These are phyloP conservation scores for Empidonax alnorum DNA, from an alignment of 2,113 vertebrate species.

Conservation along the genomic window DNA sequence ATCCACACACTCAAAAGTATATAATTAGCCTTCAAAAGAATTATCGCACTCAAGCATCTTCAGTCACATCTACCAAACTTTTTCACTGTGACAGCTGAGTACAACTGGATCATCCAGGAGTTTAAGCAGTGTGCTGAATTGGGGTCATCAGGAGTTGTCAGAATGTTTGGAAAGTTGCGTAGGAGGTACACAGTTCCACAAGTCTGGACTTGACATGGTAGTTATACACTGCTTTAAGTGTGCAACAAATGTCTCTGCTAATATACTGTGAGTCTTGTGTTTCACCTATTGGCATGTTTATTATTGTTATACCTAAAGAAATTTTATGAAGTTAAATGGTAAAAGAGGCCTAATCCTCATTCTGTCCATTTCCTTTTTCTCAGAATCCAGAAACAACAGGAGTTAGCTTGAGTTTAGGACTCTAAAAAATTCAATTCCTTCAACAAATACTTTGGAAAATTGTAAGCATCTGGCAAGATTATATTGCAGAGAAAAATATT, in stretches of 20 bases:
- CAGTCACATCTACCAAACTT: background rate
- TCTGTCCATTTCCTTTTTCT: background rate
- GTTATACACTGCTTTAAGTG: background rate
- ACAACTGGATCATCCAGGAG: background rate
- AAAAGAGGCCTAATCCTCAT: background rate
- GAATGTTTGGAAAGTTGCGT: background rate
- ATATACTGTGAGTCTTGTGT: background rate
- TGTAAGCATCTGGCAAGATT: background rate
- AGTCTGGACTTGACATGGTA: background rate
- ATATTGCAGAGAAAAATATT: background rate
- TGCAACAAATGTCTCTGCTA: background rate
- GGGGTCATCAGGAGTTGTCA: background rate
- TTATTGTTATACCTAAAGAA: background rate
- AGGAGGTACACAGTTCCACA: background rate
- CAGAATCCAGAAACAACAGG: background rate
- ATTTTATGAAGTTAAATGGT: background rate
- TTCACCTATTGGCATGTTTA: background rate
- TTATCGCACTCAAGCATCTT: background rate
- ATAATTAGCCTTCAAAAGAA: background rate
- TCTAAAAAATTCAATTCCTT: background rate
- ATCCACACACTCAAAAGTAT: background rate
- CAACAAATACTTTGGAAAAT: background rate
- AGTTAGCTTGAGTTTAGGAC: background rate
- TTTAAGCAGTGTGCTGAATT: background rate
- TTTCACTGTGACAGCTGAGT: background rate